Evolutionary conservation across 2,113 vertebrate genomes (phyloP).

Genomic region (Phylloscopus trochilus): DNA sequence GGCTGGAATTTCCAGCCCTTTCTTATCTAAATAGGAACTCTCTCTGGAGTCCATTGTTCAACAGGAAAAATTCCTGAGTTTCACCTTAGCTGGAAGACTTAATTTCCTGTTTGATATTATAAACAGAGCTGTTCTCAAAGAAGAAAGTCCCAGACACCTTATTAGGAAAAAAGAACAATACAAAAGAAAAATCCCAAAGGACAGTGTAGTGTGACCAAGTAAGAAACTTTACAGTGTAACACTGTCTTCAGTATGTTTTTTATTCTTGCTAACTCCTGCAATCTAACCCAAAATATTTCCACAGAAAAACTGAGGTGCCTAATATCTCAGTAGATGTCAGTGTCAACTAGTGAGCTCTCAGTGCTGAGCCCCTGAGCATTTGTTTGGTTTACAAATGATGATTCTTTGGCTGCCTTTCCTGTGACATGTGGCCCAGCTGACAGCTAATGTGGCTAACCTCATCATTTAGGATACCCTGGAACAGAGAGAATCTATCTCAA

Average conservation of each 20-base stretch:
- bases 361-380: neutral
- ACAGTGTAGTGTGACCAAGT: neutral
- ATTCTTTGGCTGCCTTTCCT: neutral
- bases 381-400: neutral
- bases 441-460: neutral
- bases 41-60: neutral
- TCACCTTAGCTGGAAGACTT: neutral
- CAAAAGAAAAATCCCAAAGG: neutral
- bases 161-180: neutral
- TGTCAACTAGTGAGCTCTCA: neutral
- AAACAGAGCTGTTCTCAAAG: neutral
- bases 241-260: neutral
- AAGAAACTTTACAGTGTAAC: neutral
- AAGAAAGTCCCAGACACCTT: neutral
- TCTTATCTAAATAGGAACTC: slow-evolving; percentile 10
- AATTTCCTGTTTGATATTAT: slow-evolving; percentile 30
- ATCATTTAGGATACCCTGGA: neutral
- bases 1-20: slow-evolving; percentile 16
- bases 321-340: neutral
- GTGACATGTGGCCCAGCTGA: neutral
- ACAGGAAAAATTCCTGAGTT: slow-evolving; percentile 12
- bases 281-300: neutral
- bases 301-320: neutral
- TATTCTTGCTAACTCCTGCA: neutral
- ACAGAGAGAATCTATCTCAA: neutral